Evolutionary conservation across 2,888 invertebrate species (phyloP).

Genomic region (Nephrocerus scutellatus): DNA sequence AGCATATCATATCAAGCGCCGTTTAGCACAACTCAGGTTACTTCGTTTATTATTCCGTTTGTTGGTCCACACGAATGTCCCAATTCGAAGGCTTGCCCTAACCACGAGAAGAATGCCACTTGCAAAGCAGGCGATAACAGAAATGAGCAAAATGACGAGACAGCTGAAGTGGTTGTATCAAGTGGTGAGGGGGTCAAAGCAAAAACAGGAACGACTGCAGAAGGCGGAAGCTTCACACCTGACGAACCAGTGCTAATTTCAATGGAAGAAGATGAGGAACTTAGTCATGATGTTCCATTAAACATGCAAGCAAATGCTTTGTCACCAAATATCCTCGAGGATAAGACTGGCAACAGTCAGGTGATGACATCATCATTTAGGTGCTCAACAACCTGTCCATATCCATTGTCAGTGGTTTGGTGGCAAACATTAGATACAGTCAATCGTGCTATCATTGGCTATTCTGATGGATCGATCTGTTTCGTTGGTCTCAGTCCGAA

Average conservation of each 20-base stretch:
- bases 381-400: conserved; percentile 46
- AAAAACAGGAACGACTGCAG: conserved; percentile 5
- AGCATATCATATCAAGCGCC: conserved; percentile 28
- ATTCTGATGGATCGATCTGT: conserved; percentile 55
- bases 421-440: conserved; percentile 68
- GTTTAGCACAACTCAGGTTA: conserved; percentile 43
- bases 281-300: conserved; percentile 38
- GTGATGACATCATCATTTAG: conserved; percentile 41
- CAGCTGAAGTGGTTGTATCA: conserved; percentile 5
- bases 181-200: conserved; percentile 2
- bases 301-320: conserved; percentile 32
- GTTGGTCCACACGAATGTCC: conserved; percentile 48
- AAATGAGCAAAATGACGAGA: not conserved
- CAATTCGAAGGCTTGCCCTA: conserved; percentile 46
- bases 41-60: conserved; percentile 47
- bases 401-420: conserved; percentile 62
- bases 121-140: no score
- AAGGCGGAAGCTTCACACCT: conserved; percentile 1
- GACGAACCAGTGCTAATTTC: conserved; percentile 4
- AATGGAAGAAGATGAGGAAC: conserved; percentile 24
- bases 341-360: conserved; percentile 36
- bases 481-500: conserved; percentile 48
- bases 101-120: conserved; percentile 26
- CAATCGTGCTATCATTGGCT: conserved; percentile 64
- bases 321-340: conserved; percentile 25